Conservation (phyloP, 1,140 invertebrate species). For the Hyles vespertilio region DNA sequence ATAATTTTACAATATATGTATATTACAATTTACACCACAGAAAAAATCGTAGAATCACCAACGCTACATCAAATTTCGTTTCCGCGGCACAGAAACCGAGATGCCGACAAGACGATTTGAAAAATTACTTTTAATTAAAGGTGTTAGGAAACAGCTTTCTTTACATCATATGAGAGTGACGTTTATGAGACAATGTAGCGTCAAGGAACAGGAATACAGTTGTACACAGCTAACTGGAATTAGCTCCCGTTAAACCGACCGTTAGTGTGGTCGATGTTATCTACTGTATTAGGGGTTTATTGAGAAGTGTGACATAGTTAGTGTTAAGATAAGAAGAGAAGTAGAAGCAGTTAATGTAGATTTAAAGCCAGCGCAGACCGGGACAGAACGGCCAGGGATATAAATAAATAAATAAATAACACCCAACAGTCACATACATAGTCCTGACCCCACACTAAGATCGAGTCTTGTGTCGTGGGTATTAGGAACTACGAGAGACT, state of each 20-base stretch:
- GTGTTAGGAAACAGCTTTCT: not conserved
- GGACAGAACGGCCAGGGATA: no score
- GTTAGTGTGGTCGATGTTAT: slow-evolving; percentile 36
- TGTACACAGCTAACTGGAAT: slow-evolving; percentile 40
- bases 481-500: no score
- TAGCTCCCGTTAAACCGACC: slow-evolving; percentile 39
- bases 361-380: no score
- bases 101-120: not conserved
- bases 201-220: slow-evolving; percentile 34
- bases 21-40: no score
- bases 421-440: no score
- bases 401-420: no score
- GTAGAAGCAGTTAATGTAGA: no score
- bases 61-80: slow-evolving; percentile 5
- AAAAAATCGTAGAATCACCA: no score
- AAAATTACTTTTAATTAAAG: slow-evolving; percentile 3
- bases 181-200: slow-evolving; percentile 3
- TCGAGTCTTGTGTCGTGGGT: no score
- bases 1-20: no score
- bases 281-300: slow-evolving; percentile 16
- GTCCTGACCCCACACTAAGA: no score
- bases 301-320: not conserved
- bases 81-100: slow-evolving; percentile 7
- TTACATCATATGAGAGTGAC: not conserved
- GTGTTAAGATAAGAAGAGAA: no score